phyloP scores from a whole-genome alignment of 2,888 invertebrate genomes.

The Dynastes grantii region DNA sequence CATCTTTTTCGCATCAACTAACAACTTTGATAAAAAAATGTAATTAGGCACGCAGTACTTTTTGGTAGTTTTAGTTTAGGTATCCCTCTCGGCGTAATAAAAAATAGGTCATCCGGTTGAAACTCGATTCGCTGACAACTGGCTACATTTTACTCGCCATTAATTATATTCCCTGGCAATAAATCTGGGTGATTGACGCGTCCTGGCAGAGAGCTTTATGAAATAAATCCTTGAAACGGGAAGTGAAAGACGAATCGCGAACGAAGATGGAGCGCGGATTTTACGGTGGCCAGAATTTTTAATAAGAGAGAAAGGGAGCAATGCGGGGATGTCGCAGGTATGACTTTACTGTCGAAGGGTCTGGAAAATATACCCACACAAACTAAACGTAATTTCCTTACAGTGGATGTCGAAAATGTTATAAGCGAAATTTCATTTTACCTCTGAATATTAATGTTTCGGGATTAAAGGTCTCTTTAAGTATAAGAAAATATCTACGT shows the following conservation, averaged over 20 bases:
- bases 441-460: slow-evolving; percentile 38
- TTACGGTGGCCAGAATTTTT: slow-evolving; percentile 44
- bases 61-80: background rate
- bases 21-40: background rate
- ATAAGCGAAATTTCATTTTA: slow-evolving; percentile 40
- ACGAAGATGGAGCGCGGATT: slow-evolving; percentile 37
- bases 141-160: slow-evolving; percentile 47
- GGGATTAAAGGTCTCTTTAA: slow-evolving; percentile 35
- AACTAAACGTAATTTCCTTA: slow-evolving; percentile 34
- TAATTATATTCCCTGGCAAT: slow-evolving; percentile 45
- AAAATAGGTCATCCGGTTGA: slow-evolving; percentile 40
- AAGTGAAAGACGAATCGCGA: slow-evolving; percentile 42
- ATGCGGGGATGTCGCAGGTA: slow-evolving; percentile 35
- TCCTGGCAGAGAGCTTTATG: slow-evolving; percentile 41
- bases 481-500: slow-evolving; percentile 15
- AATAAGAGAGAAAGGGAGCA: slow-evolving; percentile 42
- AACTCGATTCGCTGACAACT: slow-evolving; percentile 33
- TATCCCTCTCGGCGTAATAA: background rate
- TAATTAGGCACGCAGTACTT: background rate
- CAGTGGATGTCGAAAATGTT: slow-evolving; percentile 43
- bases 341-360: slow-evolving; percentile 26
- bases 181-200: slow-evolving; percentile 50
- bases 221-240: slow-evolving; percentile 46
- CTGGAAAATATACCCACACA: slow-evolving; percentile 36
- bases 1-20: too few relatives aligned